Conservation (phyloP, 2,797 vertebrate genomes). For the Peromyscus melanophrys region DNA sequence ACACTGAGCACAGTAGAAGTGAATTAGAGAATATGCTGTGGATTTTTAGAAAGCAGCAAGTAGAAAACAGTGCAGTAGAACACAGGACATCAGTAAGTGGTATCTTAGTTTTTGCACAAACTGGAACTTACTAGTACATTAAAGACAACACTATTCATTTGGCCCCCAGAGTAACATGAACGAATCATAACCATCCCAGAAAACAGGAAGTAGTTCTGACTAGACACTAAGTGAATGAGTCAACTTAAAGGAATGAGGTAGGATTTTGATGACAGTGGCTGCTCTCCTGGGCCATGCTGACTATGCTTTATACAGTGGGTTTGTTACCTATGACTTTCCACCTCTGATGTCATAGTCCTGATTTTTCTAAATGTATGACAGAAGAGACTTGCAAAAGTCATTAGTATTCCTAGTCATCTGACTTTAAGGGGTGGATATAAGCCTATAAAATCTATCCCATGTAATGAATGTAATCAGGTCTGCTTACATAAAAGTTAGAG, state of each 20-base stretch:
- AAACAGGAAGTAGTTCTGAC: neutral
- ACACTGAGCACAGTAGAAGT: neutral
- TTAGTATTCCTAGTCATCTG: neutral
- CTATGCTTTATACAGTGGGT: neutral
- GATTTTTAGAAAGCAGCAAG: neutral
- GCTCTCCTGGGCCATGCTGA: neutral
- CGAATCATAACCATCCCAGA: neutral
- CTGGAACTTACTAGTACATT: neutral
- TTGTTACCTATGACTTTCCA: neutral
- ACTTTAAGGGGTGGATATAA: neutral
- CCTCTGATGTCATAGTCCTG: neutral
- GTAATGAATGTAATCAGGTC: neutral
- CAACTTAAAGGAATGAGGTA: neutral
- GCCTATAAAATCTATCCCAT: too few species aligned
- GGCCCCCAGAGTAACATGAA: neutral
- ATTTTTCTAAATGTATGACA: neutral
- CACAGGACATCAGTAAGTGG: accelerated
- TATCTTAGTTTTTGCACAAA: neutral
- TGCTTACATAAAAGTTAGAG: neutral
- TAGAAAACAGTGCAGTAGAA: neutral
- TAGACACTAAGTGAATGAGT: neutral
- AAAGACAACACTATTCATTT: neutral
- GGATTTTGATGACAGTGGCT: neutral
- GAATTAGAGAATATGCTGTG: neutral
- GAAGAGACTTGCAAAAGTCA: neutral